Percentiles rank a stretch among this genome's conserved stretches.
These are phyloP conservation scores for Drosophila borborema DNA, from an alignment of 2,888 invertebrate genomes.

Conservation along the genomic window DNA sequence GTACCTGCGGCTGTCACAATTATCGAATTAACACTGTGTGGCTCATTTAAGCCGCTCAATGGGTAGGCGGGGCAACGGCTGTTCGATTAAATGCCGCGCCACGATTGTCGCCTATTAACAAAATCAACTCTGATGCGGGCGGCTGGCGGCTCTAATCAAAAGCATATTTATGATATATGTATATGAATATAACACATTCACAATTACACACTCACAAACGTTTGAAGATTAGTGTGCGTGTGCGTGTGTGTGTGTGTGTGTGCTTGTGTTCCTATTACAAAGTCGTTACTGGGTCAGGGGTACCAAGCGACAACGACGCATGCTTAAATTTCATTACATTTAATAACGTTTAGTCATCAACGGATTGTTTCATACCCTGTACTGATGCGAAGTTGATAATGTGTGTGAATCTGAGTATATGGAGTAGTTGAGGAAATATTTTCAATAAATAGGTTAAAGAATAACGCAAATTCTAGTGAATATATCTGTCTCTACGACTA, in stretches of 20 bases:
- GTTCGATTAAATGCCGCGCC: slow-evolving; percentile 68
- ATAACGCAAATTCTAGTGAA: neutral
- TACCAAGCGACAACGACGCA: slow-evolving; percentile 48
- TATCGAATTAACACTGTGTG: slow-evolving; percentile 52
- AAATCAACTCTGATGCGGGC: slow-evolving; percentile 66
- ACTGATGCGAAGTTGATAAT: neutral
- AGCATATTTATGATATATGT: slow-evolving; percentile 72
- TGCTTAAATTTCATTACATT: slow-evolving; percentile 74
- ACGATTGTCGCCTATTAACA: slow-evolving; percentile 74
- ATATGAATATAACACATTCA: slow-evolving; percentile 37
- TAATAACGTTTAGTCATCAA: slow-evolving; percentile 76
- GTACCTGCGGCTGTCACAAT: slow-evolving; percentile 51
- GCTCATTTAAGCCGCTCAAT: slow-evolving; percentile 32
- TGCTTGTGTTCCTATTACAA: slow-evolving; percentile 45
- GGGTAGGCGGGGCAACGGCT: slow-evolving; percentile 11
- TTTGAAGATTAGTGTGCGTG: slow-evolving; percentile 4
- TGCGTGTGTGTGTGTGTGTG: slow-evolving; percentile 7
- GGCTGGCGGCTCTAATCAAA: slow-evolving; percentile 69
- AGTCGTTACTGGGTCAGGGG: slow-evolving; percentile 73
- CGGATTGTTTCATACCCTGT: slow-evolving; percentile 33
- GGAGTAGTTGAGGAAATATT: neutral
- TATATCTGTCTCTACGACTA: neutral
- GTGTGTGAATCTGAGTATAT: neutral
- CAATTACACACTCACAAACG: slow-evolving; percentile 3
- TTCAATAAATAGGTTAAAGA: neutral